Conservation (phyloP, 2,797 vertebrate species). For the Periophthalmus magnuspinnatus region DNA sequence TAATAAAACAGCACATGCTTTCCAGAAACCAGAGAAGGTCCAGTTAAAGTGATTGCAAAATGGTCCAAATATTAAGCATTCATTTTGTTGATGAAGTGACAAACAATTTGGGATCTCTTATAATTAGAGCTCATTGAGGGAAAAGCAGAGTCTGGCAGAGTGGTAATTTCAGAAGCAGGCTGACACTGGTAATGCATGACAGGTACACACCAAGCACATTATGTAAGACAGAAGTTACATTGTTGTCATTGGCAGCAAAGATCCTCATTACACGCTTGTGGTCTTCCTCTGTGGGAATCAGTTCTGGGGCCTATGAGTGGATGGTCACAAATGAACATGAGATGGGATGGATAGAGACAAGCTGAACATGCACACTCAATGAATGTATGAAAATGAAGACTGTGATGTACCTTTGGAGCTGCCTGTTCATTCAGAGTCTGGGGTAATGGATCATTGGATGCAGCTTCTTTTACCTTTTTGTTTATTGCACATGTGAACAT, state of each 20-base stretch:
- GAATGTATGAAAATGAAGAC: constrained; percentile 13
- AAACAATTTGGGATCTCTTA: not conserved
- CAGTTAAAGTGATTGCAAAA: not conserved
- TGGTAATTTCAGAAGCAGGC: constrained; percentile 17
- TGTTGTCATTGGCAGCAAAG: constrained; percentile 73
- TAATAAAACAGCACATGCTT: constrained; percentile 4
- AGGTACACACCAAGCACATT: constrained; percentile 38
- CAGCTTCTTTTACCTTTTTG: constrained; percentile 65
- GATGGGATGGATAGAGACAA: constrained; percentile 13
- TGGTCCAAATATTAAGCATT: not conserved
- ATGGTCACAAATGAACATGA: constrained; percentile 21
- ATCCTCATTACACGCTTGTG: constrained; percentile 86
- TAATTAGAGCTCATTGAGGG: constrained; percentile 9
- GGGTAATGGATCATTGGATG: constrained; percentile 34
- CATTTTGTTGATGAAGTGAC: not conserved
- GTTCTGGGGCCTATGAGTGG: constrained; percentile 69
- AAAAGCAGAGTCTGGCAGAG: constrained; percentile 2
- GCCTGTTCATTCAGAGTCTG: constrained; percentile 53
- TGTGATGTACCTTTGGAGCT: constrained; percentile 23
- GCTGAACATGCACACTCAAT: not conserved
- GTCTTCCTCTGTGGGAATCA: constrained; percentile 83
- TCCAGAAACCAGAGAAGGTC: constrained; percentile 16
- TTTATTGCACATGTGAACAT: constrained; percentile 26
- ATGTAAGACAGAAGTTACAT: constrained; percentile 70
- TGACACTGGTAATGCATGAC: constrained; percentile 18